Base-by-base conservation (phyloP, 2,797 vertebrate species). In the Epinephelus coioides region DNA sequence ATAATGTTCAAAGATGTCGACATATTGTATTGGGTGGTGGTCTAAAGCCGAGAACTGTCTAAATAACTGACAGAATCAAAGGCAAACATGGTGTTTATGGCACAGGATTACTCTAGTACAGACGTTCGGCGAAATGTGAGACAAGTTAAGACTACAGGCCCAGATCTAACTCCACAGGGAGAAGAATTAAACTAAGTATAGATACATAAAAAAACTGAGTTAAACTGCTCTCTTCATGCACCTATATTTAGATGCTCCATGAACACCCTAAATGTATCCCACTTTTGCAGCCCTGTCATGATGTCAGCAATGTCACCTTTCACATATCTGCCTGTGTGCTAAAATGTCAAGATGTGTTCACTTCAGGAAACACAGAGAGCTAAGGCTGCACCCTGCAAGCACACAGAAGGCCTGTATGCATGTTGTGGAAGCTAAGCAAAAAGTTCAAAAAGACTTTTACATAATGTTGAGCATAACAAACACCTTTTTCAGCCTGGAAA, bases 1-100 rank as follows among this genome's bases (percentile, higher is more conserved):
- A 84, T 83, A 54, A 54, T 53, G 72, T 75, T 85, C 80, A 59
- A 86, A 85, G 70, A 84, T 25, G 72, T 60, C n/a, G 65, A 63
- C 82, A 89, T 88, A 84, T 88, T 90, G 82, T 18, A 46, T 30
- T 62, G 59, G 68, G 44, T 72, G 34, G 40, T 55, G 55, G 11
- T 56, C 63, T 4, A 38, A 60, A 73, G 49, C 61, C 73, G 82
- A 53, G 4, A 3, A 27, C 49, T 18, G 5, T 34, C 55, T 68
- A 60, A 87, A 77, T 59, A 69, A 61, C 34, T 72, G 34, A 44
- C 63, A 65, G 67, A 69, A 18, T 56, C 55, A 60, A 80, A 71
- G 38, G 51, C 44, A 69, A 76, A 67, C 34, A 25, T 34, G 34
- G 34, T 34, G 8, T 30, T 17, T 60, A 46, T 44, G 30, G 30